A percentile compares a stretch with the other conserved stretches of the same genome.
Evolutionary conservation across 53 echinoderm and acorn worm species (phyloP).

Genomic region (Astropecten irregularis): DNA sequence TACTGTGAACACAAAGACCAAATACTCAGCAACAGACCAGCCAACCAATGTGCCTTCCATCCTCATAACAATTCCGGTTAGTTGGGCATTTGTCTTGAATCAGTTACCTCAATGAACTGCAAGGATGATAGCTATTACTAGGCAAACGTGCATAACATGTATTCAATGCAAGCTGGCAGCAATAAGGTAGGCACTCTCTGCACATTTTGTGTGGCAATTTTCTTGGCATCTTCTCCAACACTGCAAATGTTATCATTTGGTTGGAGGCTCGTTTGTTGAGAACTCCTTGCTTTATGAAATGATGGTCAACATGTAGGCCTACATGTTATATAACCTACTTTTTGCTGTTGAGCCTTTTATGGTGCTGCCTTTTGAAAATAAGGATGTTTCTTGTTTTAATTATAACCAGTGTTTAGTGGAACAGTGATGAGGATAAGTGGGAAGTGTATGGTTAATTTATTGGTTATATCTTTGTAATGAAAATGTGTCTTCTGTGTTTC

Average conservation of each 20-base stretch:
- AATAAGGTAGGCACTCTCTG: neutral
- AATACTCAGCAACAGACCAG: neutral
- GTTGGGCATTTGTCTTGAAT: slow-evolving; percentile 15
- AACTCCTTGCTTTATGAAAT: no score
- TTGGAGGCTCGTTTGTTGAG: no score
- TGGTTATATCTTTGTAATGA: slow-evolving; percentile 27
- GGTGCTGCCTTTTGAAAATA: slow-evolving; percentile 37
- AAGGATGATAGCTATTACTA: neutral
- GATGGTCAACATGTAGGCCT: no score
- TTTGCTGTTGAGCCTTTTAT: slow-evolving; percentile 21
- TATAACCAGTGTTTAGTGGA: slow-evolving; percentile 18
- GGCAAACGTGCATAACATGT: slow-evolving; percentile 28
- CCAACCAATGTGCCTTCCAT: slow-evolving; percentile 36
- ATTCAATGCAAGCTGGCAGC: slow-evolving; percentile 62
- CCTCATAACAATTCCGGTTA: neutral
- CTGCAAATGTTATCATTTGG: no score
- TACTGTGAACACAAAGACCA: neutral
- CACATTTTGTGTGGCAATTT: no score
- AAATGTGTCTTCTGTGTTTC: slow-evolving; percentile 21
- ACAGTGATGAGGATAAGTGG: no score
- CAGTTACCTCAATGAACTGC: slow-evolving; percentile 26
- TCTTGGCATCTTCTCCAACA: no score
- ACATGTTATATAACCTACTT: no score
- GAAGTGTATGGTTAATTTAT: no score
- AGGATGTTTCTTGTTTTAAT: neutral